Evolutionary conservation across 2,113 vertebrate genomes (phyloP).

Genomic region (Oreochromis aureus): DNA sequence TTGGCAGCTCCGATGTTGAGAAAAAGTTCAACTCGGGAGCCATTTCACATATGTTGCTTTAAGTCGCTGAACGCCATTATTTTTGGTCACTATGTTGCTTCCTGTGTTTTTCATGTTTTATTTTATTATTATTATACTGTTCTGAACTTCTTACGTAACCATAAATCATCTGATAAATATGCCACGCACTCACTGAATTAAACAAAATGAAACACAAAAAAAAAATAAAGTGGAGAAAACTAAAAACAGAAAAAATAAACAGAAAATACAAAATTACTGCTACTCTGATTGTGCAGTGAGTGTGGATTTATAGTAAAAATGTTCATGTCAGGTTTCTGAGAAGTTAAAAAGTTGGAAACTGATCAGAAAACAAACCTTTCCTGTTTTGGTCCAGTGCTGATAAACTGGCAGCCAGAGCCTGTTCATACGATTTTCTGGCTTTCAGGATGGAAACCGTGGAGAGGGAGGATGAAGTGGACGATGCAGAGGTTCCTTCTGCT

Average conservation of each 20-base stretch:
- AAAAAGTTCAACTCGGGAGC: background rate
- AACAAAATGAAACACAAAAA: rapidly evolving
- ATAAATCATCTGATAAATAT: rapidly evolving
- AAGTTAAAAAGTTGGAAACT: background rate
- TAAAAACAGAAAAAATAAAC: background rate
- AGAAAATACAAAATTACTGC: background rate
- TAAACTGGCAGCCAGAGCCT: constrained; percentile 61
- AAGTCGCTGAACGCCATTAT: background rate
- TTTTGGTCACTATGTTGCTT: background rate
- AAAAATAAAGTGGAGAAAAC: background rate
- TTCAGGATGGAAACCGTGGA: constrained; percentile 78
- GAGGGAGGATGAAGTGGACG: constrained; percentile 56
- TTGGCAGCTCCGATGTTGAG: background rate
- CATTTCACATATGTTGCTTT: background rate
- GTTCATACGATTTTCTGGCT: constrained; percentile 84
- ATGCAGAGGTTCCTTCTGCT: constrained; percentile 68
- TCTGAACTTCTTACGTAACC: background rate
- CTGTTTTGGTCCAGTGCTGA: constrained; percentile 10
- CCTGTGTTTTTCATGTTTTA: background rate
- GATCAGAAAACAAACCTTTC: constrained; percentile 25
- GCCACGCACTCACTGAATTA: background rate
- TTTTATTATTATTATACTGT: background rate
- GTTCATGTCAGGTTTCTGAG: background rate
- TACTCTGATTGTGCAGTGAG: background rate
- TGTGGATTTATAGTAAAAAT: background rate